Conservation (phyloP, 2,888 invertebrate genomes). For the Lasioglossum villosulum region DNA sequence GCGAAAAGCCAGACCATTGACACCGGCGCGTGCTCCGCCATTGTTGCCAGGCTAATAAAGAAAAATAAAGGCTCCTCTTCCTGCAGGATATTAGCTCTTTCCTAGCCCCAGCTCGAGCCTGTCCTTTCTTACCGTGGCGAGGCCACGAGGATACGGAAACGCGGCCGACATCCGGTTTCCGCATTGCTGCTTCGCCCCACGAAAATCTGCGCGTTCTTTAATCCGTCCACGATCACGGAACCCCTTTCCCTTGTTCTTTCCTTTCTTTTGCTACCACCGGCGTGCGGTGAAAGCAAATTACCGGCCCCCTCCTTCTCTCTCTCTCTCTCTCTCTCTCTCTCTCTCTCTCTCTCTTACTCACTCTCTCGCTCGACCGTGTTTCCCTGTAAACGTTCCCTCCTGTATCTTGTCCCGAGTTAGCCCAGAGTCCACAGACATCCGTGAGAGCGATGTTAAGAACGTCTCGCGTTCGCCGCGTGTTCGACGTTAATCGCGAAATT, state of each 20-base stretch:
- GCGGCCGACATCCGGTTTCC: slow-evolving; percentile 49
- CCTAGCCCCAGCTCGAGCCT: slow-evolving; percentile 19
- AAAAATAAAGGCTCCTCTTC: slow-evolving; percentile 77
- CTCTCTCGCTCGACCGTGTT: slow-evolving; percentile 26
- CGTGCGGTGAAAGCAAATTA: slow-evolving; percentile 49
- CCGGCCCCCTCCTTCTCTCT: not conserved
- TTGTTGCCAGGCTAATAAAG: slow-evolving; percentile 78
- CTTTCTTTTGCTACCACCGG: not conserved
- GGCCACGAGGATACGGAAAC: slow-evolving; percentile 21
- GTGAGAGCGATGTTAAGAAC: not conserved
- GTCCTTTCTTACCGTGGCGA: slow-evolving; percentile 19
- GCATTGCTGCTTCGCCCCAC: slow-evolving; percentile 44
- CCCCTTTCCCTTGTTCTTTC: slow-evolving; percentile 10
- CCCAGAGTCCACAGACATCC: not conserved
- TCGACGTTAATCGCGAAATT: not conserved
- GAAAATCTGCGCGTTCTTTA: slow-evolving; percentile 51
- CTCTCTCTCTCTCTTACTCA: not conserved
- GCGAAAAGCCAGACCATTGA: slow-evolving; percentile 75
- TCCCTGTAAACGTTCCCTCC: slow-evolving; percentile 14
- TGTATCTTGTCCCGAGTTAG: slow-evolving; percentile 2
- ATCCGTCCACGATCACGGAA: slow-evolving; percentile 36
- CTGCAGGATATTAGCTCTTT: slow-evolving; percentile 74
- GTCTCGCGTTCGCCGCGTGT: not conserved
- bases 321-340: too few relatives aligned
- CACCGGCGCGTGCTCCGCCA: slow-evolving; percentile 62